Evolutionary conservation across 2,113 vertebrate species (phyloP), one percentile per base, ranked within the genome.

Genomic region (Octodon degus): DNA sequence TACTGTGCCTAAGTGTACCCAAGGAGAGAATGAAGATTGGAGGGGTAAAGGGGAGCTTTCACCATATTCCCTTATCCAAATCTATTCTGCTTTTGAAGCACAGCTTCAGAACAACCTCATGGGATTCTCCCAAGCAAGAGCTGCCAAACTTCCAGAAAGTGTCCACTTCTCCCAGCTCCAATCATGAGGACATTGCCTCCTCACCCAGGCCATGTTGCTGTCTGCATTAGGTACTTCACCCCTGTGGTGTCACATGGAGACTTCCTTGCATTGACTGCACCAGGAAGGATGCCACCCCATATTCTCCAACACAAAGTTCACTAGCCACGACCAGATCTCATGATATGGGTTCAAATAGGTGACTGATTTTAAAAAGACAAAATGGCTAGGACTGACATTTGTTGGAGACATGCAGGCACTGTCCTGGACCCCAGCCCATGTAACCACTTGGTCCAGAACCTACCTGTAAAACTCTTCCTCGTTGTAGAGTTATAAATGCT

Each of bases 401-500:
- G 80, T 17, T 80, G 60, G 32, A 70, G 84, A 87, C 55, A 53
- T 65, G 62, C 9, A 62, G 86, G 43, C 90, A 53, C 47, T 32
- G 47, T 72, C 76, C 43, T 2, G 89, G 40, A 43, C 50, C 86
- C 2, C 8, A 72, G 95, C 97, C 94, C 98, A 99, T 99, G 27
- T 47, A 77, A 27, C 77, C 62, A 70, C 89, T 72, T 89, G 37
- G 53, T 50, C 90, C 30, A 1, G 5, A 68, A 92, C 98, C 94
- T 98, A 99, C 99, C 99, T 99, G 99, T 99, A 99, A 27, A 98
- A 98, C 97, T 99, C 99, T 63, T 32, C 98, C 98, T 99, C 99
- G 0, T 98, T 98, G 47, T 98, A 98, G 98, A 99, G 98, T 76
- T 98, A 99, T 95, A 99, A 99, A 0, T 95, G 98, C 93, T 99